phyloP scores from a whole-genome alignment of 92 coral and sea anemone species.

The Desmophyllum pertusum region DNA sequence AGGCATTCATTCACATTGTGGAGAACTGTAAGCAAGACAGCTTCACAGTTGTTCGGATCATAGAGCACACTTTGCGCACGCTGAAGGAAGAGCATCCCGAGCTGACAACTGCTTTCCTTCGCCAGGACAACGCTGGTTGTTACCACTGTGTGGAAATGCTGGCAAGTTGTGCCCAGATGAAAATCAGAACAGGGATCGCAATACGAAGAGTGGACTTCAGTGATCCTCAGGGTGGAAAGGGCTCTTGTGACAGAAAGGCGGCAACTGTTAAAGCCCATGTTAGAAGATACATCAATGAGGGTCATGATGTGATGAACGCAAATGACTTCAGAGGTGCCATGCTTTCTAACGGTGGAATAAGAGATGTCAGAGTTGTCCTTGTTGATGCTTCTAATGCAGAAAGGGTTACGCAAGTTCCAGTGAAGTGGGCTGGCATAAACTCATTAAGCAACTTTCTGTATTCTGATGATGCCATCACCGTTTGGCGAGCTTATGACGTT shows the following conservation, averaged over 20 bases:
- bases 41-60: neutral
- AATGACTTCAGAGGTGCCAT: conserved; percentile 48
- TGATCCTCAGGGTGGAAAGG: conserved; percentile 62
- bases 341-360: conserved; percentile 53
- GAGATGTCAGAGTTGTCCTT: conserved; percentile 39
- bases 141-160: neutral
- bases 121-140: neutral
- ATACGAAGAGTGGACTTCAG: conserved; percentile 46
- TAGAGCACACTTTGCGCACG: neutral
- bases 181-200: conserved; percentile 16
- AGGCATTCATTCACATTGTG: neutral
- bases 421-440: conserved; percentile 43
- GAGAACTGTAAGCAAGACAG: neutral
- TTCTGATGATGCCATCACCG: conserved; percentile 21
- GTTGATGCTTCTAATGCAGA: conserved; percentile 1
- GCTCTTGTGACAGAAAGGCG: conserved; percentile 53
- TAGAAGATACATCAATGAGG: conserved; percentile 47
- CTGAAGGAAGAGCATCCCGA: neutral
- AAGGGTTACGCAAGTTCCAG: neutral
- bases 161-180: neutral
- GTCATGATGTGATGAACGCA: conserved; percentile 45
- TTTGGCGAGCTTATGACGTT: conserved; percentile 49
- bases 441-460: conserved; percentile 38
- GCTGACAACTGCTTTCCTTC: neutral
- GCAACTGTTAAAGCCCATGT: conserved; percentile 59